Conservation (phyloP, 2,113 vertebrate genomes). For the Ochotona curzoniae region DNA sequence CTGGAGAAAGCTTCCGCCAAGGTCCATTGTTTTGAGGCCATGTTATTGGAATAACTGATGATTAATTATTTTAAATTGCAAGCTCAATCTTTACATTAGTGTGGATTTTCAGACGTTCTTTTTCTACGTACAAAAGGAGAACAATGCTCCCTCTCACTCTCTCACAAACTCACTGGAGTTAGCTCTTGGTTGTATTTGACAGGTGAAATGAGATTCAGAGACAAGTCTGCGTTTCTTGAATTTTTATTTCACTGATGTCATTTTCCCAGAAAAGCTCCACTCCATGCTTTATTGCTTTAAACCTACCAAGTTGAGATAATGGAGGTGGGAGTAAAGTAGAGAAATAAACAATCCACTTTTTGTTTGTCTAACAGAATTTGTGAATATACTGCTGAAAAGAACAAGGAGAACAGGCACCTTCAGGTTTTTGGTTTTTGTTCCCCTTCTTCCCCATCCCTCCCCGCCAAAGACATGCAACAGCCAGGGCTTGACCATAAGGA, state of each 20-base stretch:
- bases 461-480: too few species aligned
- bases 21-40: not conserved
- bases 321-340: not conserved
- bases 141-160: not conserved
- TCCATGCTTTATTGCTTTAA: not conserved
- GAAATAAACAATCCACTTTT: not conserved
- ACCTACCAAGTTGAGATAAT: not conserved
- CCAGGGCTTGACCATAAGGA: too few species aligned
- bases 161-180: not conserved
- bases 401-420: not conserved
- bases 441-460: too few species aligned
- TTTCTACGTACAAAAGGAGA: not conserved
- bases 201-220: slow-evolving; percentile 33
- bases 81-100: not conserved
- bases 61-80: not conserved
- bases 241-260: slow-evolving; percentile 45
- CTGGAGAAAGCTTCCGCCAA: not conserved
- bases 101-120: slow-evolving; percentile 31
- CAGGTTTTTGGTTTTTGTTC: too few species aligned
- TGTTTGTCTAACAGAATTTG: not conserved
- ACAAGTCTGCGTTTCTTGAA: not conserved
- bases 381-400: not conserved
- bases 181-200: not conserved
- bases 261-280: not conserved
- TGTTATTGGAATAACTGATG: not conserved